These are phyloP conservation scores for Mythimna ferrago DNA, from an alignment of 2,888 invertebrate species.

Conservation along the genomic window DNA sequence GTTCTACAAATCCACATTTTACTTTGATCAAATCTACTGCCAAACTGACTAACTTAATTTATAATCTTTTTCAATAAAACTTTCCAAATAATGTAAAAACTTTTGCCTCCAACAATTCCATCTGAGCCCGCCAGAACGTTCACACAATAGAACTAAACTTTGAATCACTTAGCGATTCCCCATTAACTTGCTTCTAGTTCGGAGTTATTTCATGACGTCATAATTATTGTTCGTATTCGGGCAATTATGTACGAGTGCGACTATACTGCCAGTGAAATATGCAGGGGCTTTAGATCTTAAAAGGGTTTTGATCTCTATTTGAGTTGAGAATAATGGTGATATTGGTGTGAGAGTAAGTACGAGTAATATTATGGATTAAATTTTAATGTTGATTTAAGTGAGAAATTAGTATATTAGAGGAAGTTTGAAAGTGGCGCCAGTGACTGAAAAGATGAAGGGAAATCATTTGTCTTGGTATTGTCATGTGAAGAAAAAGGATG, in stretches of 20 bases:
- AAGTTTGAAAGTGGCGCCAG: too few relatives aligned
- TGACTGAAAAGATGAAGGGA: too few relatives aligned
- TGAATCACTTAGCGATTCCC: constrained; percentile 64
- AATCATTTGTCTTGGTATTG: too few relatives aligned
- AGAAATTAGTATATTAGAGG: too few relatives aligned
- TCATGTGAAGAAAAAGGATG: too few relatives aligned
- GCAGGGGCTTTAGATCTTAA: not conserved
- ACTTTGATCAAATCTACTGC: not conserved
- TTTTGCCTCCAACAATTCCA: constrained; percentile 11
- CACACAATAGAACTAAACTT: constrained; percentile 63
- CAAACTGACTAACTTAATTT: not conserved
- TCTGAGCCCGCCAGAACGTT: constrained; percentile 39
- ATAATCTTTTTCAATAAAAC: not conserved
- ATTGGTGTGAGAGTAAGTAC: not conserved
- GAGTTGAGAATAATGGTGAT: accelerated
- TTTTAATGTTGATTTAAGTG: constrained; percentile 32
- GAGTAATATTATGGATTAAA: constrained; percentile 11
- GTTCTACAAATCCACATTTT: not conserved
- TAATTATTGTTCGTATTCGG: constrained; percentile 62
- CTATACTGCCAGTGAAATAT: constrained; percentile 46
- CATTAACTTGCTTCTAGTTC: constrained; percentile 61
- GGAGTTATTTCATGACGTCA: constrained; percentile 62
- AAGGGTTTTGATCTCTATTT: constrained; percentile 9
- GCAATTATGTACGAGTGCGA: constrained; percentile 58
- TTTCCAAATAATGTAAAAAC: constrained; percentile 15